Percentiles rank a stretch among this genome's conserved stretches.
Evolutionary conservation across 2,113 vertebrate genomes (phyloP).

Genomic region (Paradisaea rubra): DNA sequence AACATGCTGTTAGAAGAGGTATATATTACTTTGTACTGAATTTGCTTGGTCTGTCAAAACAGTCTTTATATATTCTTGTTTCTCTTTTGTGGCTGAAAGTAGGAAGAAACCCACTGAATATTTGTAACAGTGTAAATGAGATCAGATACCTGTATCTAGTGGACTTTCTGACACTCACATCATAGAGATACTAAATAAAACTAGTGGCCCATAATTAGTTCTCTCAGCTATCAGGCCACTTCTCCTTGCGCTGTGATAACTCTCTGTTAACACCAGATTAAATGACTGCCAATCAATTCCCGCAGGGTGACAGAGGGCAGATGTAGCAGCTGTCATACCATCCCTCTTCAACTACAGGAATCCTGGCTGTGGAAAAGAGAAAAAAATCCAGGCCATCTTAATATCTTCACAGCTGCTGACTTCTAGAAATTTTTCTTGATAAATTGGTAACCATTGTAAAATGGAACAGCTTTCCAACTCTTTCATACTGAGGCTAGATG

Average conservation of each 20-base stretch:
- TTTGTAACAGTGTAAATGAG: neutral
- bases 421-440: neutral
- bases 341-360: neutral
- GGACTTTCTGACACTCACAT: neutral
- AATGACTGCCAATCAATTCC: neutral
- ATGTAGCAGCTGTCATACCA: slow-evolving; percentile 30
- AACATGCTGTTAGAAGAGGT: neutral
- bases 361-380: slow-evolving; percentile 17
- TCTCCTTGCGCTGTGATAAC: neutral
- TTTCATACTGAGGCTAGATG: too few species aligned
- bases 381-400: neutral
- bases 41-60: neutral
- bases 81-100: neutral
- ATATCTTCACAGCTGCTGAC: neutral
- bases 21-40: neutral
- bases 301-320: neutral
- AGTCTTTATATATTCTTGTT: neutral
- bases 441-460: neutral
- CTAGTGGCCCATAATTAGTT: neutral
- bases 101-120: neutral
- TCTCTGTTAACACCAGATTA: slow-evolving; percentile 19
- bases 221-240: neutral
- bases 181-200: neutral
- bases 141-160: neutral
- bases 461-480: neutral